Base-by-base conservation (phyloP, 2,113 vertebrate genomes). In the Tyto alba region DNA sequence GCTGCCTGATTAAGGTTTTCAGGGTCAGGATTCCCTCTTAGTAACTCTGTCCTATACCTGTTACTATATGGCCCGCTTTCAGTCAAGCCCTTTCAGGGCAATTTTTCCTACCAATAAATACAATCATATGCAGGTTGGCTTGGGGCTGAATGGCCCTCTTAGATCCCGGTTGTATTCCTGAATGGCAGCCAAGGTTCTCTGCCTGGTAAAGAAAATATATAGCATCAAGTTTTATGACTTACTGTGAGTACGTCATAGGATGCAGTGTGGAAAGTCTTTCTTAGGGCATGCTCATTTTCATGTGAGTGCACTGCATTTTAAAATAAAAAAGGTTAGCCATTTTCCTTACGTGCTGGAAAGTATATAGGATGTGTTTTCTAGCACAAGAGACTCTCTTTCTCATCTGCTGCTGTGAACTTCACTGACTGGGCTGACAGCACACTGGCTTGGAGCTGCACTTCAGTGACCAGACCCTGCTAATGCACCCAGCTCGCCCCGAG, bases 181-280 rank as follows among this genome's bases (percentile, higher is more conserved):
- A 96, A 81, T 87, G 92, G 84, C 72, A 92, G 88, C 85, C 88
- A 90, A 90, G 56, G 60, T 93, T 94, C 55, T 55, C 55, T 90
- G 50, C 82, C 85, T 60, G 85, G 40, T 88, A 63, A 92, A 84
- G 64, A 76, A 94, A 95, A 95, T 84, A 88, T 13, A 68, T 53
- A 84, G 64, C 8, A 1, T 34, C 56, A 67, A 90, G 76, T 92
- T 90, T 93, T 78, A 84, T 68, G 76, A 43, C 56, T 87, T 91
- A 55, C 40, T 93, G 89, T 55, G 87, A 57, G 36, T 71, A 25
- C 5, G 2, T 67, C 48, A n/a, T 59, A 76, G 67, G 59, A 86
- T 55, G 50, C 38, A 67, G 74, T 71, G 71, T 55, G 38, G 55
- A 52, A 92, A n/a, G 47, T 63, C 88, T 89, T 72, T 87, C 60